These are phyloP conservation scores for Artibeus jamaicensis DNA, from an alignment of 2,797 vertebrate genomes.

Conservation along the genomic window DNA sequence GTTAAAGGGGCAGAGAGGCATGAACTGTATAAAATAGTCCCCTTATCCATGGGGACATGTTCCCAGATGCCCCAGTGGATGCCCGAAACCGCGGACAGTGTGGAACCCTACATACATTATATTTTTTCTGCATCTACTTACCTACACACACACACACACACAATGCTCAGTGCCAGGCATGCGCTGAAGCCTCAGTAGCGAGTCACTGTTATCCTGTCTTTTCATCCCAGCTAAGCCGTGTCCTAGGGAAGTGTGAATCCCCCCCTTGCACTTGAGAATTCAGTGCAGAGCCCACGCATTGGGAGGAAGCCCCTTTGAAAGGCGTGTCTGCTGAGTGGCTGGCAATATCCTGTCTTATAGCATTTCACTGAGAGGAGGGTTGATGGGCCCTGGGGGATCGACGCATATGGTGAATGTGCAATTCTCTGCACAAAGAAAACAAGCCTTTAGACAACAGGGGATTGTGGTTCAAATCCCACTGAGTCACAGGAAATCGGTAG, in stretches of 20 bases:
- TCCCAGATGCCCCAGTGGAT: background rate
- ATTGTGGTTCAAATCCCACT: background rate
- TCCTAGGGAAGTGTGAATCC: background rate
- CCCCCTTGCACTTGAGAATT: background rate
- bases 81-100: rapidly evolving
- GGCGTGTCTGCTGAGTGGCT: background rate
- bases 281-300: background rate
- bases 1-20: background rate
- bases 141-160: too few relatives aligned
- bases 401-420: background rate
- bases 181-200: background rate
- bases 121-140: background rate
- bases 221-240: background rate
- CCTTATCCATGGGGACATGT: background rate
- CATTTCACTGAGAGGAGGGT: background rate
- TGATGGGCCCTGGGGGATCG: background rate
- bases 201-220: background rate
- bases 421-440: background rate
- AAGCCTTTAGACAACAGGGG: background rate
- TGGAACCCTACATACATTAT: too few relatives aligned
- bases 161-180: background rate
- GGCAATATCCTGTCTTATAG: background rate
- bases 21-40: background rate
- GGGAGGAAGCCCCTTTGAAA: background rate
- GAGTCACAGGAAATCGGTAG: background rate